Base-by-base conservation (phyloP, 2,797 vertebrate genomes). In the Gila robusta region DNA sequence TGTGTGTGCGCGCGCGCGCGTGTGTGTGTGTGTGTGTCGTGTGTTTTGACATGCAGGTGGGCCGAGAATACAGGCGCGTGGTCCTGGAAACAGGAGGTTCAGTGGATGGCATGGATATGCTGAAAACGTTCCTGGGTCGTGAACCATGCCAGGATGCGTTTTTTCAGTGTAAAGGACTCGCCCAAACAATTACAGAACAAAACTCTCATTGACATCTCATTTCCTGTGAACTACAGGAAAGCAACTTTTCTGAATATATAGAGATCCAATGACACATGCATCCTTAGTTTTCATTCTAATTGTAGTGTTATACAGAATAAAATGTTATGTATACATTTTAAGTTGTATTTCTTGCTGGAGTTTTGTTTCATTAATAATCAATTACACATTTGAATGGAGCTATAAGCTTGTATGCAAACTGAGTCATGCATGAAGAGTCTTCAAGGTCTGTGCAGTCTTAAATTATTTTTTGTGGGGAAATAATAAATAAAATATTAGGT, bases 21-120 rank as follows among this genome's bases (percentile, higher is more conserved):
- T 56, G 32, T 77, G 47, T 86, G 19, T 74, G 10, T 83, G 11
- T 56, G 32, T 77, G 47, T 86, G 19, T 80, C 69, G 47, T 86
- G 19, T 80, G 16, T 83, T 4, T 17, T 49, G 28, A 0, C 79
- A 10, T 64, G 6, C 91, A 99, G 98, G 96, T 97, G 89, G 97
- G 98, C 83, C 96, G 94, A 92, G 97, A 97, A 91, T 99, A 99
- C 96, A 96, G 97, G 91, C 94, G 93, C 80, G 94, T 96, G 89
- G 97, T 99, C 88, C 94, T 99, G 92, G 97, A 97, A 91, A 94
- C 97, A 10, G 98, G 98, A 6, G 98, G 97, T 87, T 97, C 98
- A 72, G 92, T 95, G 91, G 97, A 99, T 87, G 98, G 97, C 64
- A 95, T 95, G 94, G 97, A 97, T 89, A 97, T 99, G 96, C 94